Evolutionary conservation across 2,113 vertebrate species (phyloP).

Genomic region (Neogobius melanostomus): DNA sequence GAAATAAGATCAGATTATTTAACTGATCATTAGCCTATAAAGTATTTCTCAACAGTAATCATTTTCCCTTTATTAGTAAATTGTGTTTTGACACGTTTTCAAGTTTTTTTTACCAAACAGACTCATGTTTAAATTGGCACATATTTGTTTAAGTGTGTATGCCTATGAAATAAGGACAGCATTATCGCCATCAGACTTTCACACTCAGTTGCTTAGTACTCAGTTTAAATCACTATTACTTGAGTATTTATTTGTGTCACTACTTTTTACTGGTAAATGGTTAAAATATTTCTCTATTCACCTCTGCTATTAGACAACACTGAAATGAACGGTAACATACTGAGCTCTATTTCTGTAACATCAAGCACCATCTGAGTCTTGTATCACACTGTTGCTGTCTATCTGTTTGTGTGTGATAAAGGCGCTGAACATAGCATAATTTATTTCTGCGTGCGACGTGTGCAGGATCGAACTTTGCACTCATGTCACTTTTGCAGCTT

Average conservation of each 20-base stretch:
- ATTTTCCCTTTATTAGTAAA: no score
- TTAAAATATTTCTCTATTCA: neutral
- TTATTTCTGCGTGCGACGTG: neutral
- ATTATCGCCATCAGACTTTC: no score
- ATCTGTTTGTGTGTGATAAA: neutral
- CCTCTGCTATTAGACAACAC: neutral
- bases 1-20: neutral
- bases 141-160: no score
- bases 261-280: no score
- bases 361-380: neutral
- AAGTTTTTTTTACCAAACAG: no score
- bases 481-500: neutral
- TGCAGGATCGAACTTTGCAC: constrained; percentile 40
- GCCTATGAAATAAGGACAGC: no score
- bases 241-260: no score
- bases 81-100: no score
- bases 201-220: no score
- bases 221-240: no score
- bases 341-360: neutral
- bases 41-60: no score
- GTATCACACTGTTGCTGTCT: neutral
- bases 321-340: neutral
- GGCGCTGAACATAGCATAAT: neutral
- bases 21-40: neutral
- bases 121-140: no score